Evolutionary conservation across 2,797 vertebrate genomes (phyloP), one percentile per base, ranked within the genome.

Genomic region (Anolis apletophallus): DNA sequence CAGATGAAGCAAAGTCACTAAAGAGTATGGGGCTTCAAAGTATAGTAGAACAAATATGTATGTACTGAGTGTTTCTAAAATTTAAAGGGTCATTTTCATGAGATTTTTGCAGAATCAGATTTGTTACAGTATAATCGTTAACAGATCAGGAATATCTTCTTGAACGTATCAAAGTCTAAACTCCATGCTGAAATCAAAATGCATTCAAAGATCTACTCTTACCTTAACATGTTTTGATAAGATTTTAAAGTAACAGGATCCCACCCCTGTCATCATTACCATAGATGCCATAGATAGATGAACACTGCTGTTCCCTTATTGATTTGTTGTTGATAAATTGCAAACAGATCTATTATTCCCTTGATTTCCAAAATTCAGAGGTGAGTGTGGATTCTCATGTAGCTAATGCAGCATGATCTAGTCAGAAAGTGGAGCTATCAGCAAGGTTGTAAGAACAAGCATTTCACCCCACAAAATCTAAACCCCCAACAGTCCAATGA

Each of bases 201-300:
- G 50, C 17, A 2, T 8, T 32, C 1, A 52, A 1, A 72, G 52
- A 69, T n/a, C 1, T 57, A 36, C 1, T 0, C 0, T 50, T 73
- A 82, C 17, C 9, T 14, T 55, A 6, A 19, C 19, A 19, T 29
- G 8, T 54, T 76, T 71, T 86, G 50, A 34, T 68, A 46, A 71
- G 23, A 16, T 0, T 79, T 61, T 61, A 26, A 32, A 36, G n/a
- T 57, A 77, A 59, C 32, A 34, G 29, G 13, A 50, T 17, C 46
- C 17, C 21, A 67, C 34, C 6, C 57, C 16, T 85, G 81, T 26
- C 10, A 69, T 32, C 13, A 61, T 16, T 26, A 3, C 74, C 14
- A 21, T 29, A 74, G 36, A 84, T 75, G 29, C 13, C 50, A 76
- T 50, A 54, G 26, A 76, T 55, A 23, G 26, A 76, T 55, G 29